These are phyloP conservation scores for Halcyon chelicuti DNA, from an alignment of 2,797 vertebrate genomes.

Conservation along the genomic window DNA sequence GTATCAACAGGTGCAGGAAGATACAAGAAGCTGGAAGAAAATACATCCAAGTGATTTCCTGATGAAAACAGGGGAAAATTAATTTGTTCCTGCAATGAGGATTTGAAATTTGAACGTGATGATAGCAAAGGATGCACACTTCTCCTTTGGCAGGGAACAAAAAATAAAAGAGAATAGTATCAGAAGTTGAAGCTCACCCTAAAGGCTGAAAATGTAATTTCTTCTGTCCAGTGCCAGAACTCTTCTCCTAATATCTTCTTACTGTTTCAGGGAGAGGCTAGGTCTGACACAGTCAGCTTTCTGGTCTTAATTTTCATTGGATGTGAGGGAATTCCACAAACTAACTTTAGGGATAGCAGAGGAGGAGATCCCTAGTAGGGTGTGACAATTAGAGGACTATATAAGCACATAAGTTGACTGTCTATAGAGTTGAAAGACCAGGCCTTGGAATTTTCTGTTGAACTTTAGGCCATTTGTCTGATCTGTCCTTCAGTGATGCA, in stretches of 20 bases:
- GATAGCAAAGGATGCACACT: neutral
- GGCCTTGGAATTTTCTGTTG: neutral
- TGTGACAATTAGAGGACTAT: neutral
- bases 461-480: neutral
- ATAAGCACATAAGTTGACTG: neutral
- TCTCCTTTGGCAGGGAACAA: neutral
- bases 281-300: neutral
- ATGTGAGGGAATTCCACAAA: neutral
- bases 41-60: neutral
- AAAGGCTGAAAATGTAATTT: neutral
- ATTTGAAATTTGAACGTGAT: neutral
- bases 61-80: neutral
- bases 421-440: neutral
- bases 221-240: neutral
- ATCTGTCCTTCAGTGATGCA: neutral
- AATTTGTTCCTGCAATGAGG: neutral
- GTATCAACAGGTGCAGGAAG: neutral
- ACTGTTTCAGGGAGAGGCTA: neutral
- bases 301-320: neutral
- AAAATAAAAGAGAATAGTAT: neutral
- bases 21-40: neutral
- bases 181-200: neutral
- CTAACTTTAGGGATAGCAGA: neutral
- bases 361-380: neutral
- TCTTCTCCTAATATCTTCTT: neutral